Conservation (phyloP, 2,888 invertebrate genomes). For the Rhingia rostrata region DNA sequence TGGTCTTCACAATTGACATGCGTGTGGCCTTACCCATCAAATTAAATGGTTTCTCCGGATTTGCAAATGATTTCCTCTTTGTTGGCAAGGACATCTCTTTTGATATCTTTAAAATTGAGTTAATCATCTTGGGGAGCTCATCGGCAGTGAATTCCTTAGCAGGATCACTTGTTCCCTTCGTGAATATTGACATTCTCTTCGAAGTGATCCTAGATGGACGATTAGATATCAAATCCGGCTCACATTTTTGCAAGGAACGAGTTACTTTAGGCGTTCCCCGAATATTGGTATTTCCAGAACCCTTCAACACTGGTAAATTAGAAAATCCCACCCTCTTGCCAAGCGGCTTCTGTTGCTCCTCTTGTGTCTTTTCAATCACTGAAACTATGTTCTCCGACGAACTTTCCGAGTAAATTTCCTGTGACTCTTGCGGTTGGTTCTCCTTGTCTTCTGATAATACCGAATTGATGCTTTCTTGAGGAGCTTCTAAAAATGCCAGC, state of each 20-base stretch:
- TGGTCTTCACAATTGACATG: constrained; percentile 81
- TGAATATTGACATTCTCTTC: constrained; percentile 18
- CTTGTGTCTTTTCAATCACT: constrained; percentile 49
- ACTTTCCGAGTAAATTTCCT: constrained; percentile 45
- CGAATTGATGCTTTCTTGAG: constrained; percentile 40
- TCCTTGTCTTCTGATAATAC: constrained; percentile 48
- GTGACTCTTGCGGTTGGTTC: constrained; percentile 42
- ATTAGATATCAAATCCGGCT: constrained; percentile 30
- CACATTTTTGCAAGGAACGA: neutral
- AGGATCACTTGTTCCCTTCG: neutral
- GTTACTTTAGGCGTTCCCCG: constrained; percentile 7
- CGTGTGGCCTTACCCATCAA: constrained; percentile 75
- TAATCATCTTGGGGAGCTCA: constrained; percentile 78
- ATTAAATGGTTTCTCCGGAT: constrained; percentile 74
- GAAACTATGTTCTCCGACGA: constrained; percentile 56
- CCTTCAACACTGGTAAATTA: constrained; percentile 35
- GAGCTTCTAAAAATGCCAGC: constrained; percentile 46
- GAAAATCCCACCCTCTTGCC: constrained; percentile 36
- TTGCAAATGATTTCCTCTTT: constrained; percentile 30
- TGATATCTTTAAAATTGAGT: constrained; percentile 77
- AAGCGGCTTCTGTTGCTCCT: constrained; percentile 18
- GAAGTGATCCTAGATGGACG: constrained; percentile 38
- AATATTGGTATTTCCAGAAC: constrained; percentile 10
- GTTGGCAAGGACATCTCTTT: constrained; percentile 26
- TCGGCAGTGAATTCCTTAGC: constrained; percentile 1